Conservation (phyloP, 2,113 vertebrate genomes). For the Monarcha castaneiventris region DNA sequence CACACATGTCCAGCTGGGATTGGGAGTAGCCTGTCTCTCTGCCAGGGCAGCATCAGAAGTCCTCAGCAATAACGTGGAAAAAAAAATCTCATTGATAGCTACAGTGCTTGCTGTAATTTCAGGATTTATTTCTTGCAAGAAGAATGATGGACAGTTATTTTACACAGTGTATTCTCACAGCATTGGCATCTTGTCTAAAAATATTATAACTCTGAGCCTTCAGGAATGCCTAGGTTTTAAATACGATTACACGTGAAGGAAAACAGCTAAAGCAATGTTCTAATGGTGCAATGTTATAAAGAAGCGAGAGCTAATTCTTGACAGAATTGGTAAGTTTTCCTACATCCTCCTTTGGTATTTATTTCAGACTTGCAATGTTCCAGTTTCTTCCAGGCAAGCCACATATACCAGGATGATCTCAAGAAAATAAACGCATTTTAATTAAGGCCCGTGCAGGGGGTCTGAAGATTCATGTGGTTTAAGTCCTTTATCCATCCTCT, state of each 20-base stretch:
- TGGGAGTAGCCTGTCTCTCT: neutral
- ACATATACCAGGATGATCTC: neutral
- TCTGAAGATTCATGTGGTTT: neutral
- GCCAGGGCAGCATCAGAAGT: neutral
- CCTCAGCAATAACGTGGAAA: neutral
- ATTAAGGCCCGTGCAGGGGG: neutral
- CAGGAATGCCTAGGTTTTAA: neutral
- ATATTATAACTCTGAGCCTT: neutral
- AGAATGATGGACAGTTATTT: neutral
- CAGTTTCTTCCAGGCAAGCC: neutral
- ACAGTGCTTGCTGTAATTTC: neutral
- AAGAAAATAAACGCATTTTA: neutral
- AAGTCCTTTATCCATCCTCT: neutral
- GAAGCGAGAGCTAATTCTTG: neutral
- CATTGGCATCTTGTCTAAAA: neutral
- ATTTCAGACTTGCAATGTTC: neutral
- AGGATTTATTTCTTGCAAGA: neutral
- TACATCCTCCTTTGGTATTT: neutral
- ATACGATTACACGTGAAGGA: neutral
- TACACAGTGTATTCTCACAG: neutral
- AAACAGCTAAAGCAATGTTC: neutral
- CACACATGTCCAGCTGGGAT: rapidly evolving
- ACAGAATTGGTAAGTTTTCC: neutral
- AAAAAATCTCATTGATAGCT: neutral
- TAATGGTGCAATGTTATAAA: neutral